Base-by-base conservation (phyloP, 1,140 invertebrate genomes). In the Ceratina australensis region DNA sequence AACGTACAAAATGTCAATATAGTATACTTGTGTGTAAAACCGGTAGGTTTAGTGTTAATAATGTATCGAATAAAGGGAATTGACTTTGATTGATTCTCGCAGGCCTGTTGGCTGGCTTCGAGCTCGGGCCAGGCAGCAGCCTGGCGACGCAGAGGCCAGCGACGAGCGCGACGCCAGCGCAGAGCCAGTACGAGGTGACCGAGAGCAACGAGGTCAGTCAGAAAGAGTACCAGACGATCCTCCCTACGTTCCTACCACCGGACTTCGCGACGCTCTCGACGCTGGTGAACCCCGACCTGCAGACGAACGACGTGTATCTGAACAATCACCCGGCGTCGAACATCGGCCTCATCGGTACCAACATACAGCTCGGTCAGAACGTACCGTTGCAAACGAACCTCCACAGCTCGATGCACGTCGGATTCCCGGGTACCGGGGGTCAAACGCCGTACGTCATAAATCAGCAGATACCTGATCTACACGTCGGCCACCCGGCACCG, bases 331-430 rank as follows among this genome's bases (percentile, higher is more conserved):
- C 82, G 10, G 59, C 63, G 1, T 84, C 81, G 8, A 87, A 86
- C 24, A 78, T 78, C 15, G 88, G 85, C 10, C 42, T 86, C 0
- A 78, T 85, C 20, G 79, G 66, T 0, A 80, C 86, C 0, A 90
- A 87, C 26, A 75, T 88, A 28, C 86, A 87, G 49, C 83, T 89
- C 12, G 88, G 80, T 15, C 64, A 79, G 4, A 86, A 81, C 12
- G 12, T 78, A 42, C 87, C 89, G 10, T 87, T 91, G 86, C 89
- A 91, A 61, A 90, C 90, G 13, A 90, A 90, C 80, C 80, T 91
- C 8, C 89, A 89, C 73, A 89, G 89, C 80, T 87, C 87, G 0
- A 67, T 91, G 18, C 87, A 89, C 72, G 89, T 91, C 7, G 88
- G 83, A 1, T 88, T 86, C 42, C 86, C 87, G 1, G 78, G 78